These are phyloP conservation scores for Heliothis peltigera DNA, from an alignment of 2,888 invertebrate species.

Conservation along the genomic window DNA sequence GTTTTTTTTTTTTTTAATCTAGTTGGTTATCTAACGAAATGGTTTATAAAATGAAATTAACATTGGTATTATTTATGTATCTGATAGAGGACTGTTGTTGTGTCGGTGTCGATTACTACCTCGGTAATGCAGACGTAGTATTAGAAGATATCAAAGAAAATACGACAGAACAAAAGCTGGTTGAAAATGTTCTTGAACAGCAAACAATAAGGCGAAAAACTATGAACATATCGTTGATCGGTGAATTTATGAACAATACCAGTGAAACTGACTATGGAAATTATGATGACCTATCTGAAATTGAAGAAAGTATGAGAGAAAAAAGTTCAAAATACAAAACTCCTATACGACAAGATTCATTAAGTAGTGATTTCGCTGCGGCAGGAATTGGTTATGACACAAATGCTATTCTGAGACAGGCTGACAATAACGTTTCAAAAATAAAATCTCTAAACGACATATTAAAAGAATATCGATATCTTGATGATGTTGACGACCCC, in stretches of 20 bases:
- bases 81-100: conserved; percentile 48
- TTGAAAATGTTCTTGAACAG: conserved; percentile 10
- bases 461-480: conserved; percentile 62
- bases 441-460: conserved; percentile 42
- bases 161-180: not conserved
- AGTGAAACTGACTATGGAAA: conserved; percentile 42
- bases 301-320: conserved; percentile 46
- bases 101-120: conserved; percentile 70
- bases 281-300: conserved; percentile 42
- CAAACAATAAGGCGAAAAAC: conserved; percentile 20
- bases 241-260: conserved; percentile 1
- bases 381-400: conserved; percentile 24
- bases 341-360: conserved; percentile 10
- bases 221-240: conserved; percentile 1
- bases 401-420: conserved; percentile 26
- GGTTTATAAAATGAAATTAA: conserved; percentile 29
- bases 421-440: conserved; percentile 11
- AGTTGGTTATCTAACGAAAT: conserved; percentile 6
- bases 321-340: conserved; percentile 14
- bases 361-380: conserved; percentile 10
- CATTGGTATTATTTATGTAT: conserved; percentile 28
- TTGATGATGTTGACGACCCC: conserved; percentile 23
- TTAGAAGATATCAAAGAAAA: conserved; percentile 15
- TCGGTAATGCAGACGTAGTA: conserved; percentile 38
- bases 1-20: conserved; percentile 16